Percentiles rank a stretch among this genome's conserved stretches.
These are phyloP conservation scores for Brachionus koreanus DNA, from an alignment of 1,140 invertebrate species.

Conservation along the genomic window DNA sequence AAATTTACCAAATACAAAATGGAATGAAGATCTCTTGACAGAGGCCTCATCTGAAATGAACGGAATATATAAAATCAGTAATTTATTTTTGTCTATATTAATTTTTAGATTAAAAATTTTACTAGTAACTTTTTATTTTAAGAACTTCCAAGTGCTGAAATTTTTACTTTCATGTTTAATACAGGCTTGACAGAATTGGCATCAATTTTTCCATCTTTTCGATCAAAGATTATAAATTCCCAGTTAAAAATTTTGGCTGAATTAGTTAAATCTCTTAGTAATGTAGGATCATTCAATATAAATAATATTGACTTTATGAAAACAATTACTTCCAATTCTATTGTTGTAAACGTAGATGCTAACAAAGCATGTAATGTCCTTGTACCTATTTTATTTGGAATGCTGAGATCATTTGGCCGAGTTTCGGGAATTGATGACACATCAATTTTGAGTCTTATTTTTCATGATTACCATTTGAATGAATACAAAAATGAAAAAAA, in stretches of 20 bases:
- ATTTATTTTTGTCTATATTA: no score
- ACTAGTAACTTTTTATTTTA: conserved; percentile 10
- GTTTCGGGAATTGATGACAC: conserved; percentile 6
- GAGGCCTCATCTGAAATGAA: conserved; percentile 49
- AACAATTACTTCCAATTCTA: conserved; percentile 14
- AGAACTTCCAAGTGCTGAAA: conserved; percentile 53
- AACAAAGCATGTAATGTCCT: conserved; percentile 21
- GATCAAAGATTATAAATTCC: conserved; percentile 48
- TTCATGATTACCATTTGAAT: conserved; percentile 24
- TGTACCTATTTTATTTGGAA: conserved; percentile 7
- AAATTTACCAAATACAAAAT: conserved; percentile 49
- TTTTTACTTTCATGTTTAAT: conserved; percentile 53
- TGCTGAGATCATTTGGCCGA: conserved; percentile 11
- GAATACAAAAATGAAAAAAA: conserved; percentile 8
- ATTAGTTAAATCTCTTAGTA: conserved; percentile 46
- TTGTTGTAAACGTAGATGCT: conserved; percentile 27
- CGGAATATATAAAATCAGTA: background rate
- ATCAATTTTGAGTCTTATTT: conserved; percentile 30
- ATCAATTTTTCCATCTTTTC: conserved; percentile 47
- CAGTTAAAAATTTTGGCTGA: conserved; percentile 48
- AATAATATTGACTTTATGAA: conserved; percentile 41
- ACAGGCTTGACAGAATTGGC: conserved; percentile 51
- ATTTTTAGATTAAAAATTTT: background rate
- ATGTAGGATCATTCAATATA: background rate
- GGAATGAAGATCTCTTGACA: conserved; percentile 50